These are phyloP conservation scores for Tangara arthus DNA, from an alignment of 2,797 vertebrate genomes.

Conservation along the genomic window DNA sequence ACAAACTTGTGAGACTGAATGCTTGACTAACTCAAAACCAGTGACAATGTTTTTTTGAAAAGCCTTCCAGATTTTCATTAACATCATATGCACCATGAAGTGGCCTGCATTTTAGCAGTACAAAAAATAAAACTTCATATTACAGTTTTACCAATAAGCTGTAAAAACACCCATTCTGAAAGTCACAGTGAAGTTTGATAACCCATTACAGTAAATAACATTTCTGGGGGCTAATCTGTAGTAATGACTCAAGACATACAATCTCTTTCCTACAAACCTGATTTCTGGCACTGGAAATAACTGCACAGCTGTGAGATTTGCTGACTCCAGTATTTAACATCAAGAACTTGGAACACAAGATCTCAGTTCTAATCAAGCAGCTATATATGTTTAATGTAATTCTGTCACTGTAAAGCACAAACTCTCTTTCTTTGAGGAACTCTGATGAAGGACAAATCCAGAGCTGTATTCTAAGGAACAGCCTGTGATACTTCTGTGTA, in stretches of 20 bases:
- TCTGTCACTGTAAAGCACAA: not conserved
- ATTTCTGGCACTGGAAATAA: slow-evolving; percentile 28
- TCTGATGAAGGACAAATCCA: not conserved
- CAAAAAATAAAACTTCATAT: not conserved
- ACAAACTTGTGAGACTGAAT: not conserved
- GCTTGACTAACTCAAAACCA: not conserved
- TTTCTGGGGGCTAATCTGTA: not conserved
- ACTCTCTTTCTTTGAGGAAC: not conserved
- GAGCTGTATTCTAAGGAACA: not conserved
- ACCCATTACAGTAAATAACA: not conserved
- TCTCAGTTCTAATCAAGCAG: not conserved
- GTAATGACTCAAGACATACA: not conserved
- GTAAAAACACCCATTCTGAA: not conserved
- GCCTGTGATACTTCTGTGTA: not conserved
- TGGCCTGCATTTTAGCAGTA: not conserved
- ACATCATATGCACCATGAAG: not conserved
- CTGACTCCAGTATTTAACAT: not conserved
- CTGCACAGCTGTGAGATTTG: slow-evolving; percentile 6
- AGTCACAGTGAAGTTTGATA: not conserved
- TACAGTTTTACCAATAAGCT: not conserved
- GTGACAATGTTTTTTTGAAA: not conserved
- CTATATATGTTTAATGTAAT: not conserved
- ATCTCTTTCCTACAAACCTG: not conserved
- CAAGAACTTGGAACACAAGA: not conserved
- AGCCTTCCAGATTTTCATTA: not conserved